These are phyloP conservation scores for Cyphotilapia sp. DNA, from an alignment of 2,113 vertebrate species.

Conservation along the genomic window DNA sequence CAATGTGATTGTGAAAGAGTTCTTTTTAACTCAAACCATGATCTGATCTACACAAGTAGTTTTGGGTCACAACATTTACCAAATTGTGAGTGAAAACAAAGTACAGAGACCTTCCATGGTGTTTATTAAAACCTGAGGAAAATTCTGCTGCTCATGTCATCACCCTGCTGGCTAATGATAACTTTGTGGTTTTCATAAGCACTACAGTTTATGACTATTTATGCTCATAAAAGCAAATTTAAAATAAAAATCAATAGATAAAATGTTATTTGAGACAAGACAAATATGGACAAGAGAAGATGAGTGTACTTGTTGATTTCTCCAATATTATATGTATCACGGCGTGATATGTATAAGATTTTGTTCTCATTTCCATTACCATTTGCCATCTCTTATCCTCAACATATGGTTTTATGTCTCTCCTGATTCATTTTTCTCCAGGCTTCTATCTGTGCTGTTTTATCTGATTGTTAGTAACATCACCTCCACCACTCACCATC, in stretches of 20 bases:
- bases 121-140: neutral
- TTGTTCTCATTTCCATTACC: neutral
- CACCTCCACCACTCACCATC: neutral
- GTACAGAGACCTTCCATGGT: neutral
- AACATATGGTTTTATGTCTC: neutral
- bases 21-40: neutral
- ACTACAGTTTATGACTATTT: neutral
- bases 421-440: neutral
- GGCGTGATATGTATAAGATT: neutral
- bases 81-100: neutral
- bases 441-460: neutral
- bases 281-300: neutral
- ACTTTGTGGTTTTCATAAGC: neutral
- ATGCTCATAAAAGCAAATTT: neutral
- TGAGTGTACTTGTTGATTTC: neutral
- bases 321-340: neutral
- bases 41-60: neutral
- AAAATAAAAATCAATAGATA: neutral
- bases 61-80: neutral
- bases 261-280: neutral
- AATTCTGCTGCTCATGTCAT: neutral
- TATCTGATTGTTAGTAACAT: neutral
- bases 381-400: neutral
- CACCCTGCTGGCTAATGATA: neutral
- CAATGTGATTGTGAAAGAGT: neutral